A percentile compares a stretch with the other conserved stretches of the same genome.
Conservation (phyloP, 1,140 invertebrate species). For the Campoletis sonorensis region DNA sequence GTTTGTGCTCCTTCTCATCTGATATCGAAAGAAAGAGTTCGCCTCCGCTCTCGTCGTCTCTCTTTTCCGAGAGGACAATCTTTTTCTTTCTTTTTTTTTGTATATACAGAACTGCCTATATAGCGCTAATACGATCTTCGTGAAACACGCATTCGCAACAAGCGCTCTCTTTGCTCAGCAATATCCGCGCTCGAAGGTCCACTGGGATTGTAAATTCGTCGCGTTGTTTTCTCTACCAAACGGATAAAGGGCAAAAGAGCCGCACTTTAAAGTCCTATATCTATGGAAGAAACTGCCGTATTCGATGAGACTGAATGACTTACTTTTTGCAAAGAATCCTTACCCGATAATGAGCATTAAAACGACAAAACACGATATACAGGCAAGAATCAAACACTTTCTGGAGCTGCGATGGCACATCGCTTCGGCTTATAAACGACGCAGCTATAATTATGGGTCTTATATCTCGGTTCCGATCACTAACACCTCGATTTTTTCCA, state of each 20-base stretch:
- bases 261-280: slow-evolving; percentile 36
- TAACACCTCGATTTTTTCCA: too few relatives aligned
- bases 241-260: slow-evolving; percentile 64
- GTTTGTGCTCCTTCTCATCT: slow-evolving; percentile 13
- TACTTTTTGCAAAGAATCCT: neutral
- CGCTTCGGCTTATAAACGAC: too few relatives aligned
- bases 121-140: slow-evolving; percentile 27
- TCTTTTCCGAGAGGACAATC: neutral
- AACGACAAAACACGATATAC: neutral
- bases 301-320: neutral
- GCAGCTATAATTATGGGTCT: too few relatives aligned
- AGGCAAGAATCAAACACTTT: neutral
- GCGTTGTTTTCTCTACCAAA: neutral
- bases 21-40: slow-evolving; percentile 32
- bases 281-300: neutral
- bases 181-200: neutral
- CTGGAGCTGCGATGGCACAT: neutral
- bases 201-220: slow-evolving; percentile 15
- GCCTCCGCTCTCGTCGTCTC: neutral
- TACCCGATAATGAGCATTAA: neutral
- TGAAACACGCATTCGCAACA: slow-evolving; percentile 10
- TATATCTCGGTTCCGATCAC: too few relatives aligned
- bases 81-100: too few relatives aligned
- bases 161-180: neutral
- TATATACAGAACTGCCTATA: neutral